Conservation (phyloP, 2,113 vertebrate genomes). For the Bostrychus sinensis region DNA sequence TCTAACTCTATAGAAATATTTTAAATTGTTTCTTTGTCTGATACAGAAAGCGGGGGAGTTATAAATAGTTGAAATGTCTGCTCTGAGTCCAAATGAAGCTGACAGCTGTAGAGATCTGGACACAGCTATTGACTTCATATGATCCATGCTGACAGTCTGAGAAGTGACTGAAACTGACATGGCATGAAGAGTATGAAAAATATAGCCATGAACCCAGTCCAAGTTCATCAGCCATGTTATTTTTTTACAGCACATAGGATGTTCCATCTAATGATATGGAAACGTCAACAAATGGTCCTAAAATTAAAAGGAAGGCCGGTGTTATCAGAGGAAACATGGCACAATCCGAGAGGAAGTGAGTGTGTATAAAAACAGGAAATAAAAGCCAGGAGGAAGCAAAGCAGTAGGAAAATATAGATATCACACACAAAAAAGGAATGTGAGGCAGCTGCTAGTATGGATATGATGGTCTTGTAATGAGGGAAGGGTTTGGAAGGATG, state of each 20-base stretch:
- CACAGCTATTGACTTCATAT: slow-evolving; percentile 19
- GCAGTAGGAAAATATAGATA: background rate
- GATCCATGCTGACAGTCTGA: slow-evolving; percentile 39
- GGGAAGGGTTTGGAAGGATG: no score
- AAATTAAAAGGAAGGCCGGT: slow-evolving; percentile 32
- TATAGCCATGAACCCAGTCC: background rate
- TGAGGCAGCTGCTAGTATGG: background rate
- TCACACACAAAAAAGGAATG: background rate
- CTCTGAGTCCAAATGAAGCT: slow-evolving; percentile 33
- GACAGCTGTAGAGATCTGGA: slow-evolving; percentile 32
- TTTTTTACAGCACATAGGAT: slow-evolving; percentile 12
- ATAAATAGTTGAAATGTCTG: slow-evolving; percentile 14
- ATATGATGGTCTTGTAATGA: background rate
- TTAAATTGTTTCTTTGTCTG: slow-evolving; percentile 3
- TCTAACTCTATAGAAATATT: background rate
- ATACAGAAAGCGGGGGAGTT: slow-evolving; percentile 9
- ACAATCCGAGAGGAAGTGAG: slow-evolving; percentile 41
- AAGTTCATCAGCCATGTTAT: background rate
- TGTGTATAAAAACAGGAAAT: slow-evolving; percentile 52
- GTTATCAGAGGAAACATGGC: slow-evolving; percentile 54
- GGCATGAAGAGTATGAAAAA: slow-evolving; percentile 12
- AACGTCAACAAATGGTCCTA: slow-evolving; percentile 29
- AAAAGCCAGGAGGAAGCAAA: slow-evolving; percentile 27
- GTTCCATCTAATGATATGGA: slow-evolving; percentile 16
- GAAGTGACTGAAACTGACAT: slow-evolving; percentile 40